Conservation (phyloP, 2,888 invertebrate genomes). For the Pollenia amentaria region DNA sequence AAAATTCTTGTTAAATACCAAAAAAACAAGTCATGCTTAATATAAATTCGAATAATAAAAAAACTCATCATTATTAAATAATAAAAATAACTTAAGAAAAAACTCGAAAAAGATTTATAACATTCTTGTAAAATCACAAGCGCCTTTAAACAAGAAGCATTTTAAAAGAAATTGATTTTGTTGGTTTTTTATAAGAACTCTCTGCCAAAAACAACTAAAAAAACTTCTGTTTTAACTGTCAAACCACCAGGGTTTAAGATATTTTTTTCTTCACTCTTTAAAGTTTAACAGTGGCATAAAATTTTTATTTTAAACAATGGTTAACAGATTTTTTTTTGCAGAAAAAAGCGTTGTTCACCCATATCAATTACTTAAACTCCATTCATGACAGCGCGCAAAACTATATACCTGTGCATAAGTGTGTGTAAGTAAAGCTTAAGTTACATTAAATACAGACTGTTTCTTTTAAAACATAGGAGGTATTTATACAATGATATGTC, state of each 20-base stretch:
- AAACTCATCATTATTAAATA: constrained; percentile 54
- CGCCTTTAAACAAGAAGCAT: constrained; percentile 76
- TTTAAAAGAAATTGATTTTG: constrained; percentile 46
- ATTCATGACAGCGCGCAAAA: constrained; percentile 80
- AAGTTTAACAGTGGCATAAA: constrained; percentile 63
- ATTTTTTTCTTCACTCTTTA: constrained; percentile 39
- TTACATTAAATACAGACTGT: constrained; percentile 60
- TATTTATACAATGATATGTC: constrained; percentile 73
- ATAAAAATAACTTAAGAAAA: constrained; percentile 38
- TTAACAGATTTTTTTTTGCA: constrained; percentile 63
- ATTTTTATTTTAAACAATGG: constrained; percentile 70
- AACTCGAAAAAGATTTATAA: constrained; percentile 61
- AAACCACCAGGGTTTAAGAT: constrained; percentile 68
- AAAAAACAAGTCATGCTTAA: constrained; percentile 49
- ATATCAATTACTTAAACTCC: constrained; percentile 84
- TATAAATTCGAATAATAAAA: constrained; percentile 8
- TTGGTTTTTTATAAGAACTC: constrained; percentile 7
- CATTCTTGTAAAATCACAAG: constrained; percentile 73
- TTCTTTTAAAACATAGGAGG: constrained; percentile 54
- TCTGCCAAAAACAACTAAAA: background rate
- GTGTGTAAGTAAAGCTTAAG: constrained; percentile 56
- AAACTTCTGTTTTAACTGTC: constrained; percentile 66
- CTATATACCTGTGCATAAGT: constrained; percentile 1
- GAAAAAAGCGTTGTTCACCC: constrained; percentile 76
- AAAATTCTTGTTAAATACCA: background rate